Conservation (phyloP, 2,113 vertebrate species). For the Gracilinanus agilis region DNA sequence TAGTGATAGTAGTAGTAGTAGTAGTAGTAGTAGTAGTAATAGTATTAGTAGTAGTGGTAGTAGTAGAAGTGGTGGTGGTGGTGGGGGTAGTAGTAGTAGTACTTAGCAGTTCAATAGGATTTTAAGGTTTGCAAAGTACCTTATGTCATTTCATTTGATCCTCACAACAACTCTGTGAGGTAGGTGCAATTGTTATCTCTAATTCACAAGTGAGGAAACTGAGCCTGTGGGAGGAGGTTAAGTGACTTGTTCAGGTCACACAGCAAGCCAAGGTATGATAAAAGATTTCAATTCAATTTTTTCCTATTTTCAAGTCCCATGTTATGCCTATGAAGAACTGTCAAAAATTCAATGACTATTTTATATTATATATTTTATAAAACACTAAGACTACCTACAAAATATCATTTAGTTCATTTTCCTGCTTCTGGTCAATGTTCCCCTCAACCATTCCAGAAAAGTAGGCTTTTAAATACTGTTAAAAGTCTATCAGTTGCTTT, state of each 20-base stretch:
- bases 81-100: too few relatives aligned
- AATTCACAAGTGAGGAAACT: neutral
- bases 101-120: neutral
- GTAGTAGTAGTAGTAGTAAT: too few relatives aligned
- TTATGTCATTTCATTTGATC: neutral
- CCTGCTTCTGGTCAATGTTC: neutral
- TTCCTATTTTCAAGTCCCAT: neutral
- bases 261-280: neutral
- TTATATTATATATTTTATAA: neutral
- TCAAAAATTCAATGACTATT: neutral
- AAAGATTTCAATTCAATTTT: neutral
- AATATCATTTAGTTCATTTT: neutral
- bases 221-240: neutral
- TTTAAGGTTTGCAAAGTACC: neutral
- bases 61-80: too few relatives aligned
- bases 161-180: neutral
- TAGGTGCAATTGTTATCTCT: neutral
- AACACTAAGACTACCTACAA: neutral
- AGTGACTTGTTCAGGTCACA: neutral
- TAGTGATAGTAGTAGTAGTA: too few relatives aligned
- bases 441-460: neutral
- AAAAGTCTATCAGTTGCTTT: neutral
- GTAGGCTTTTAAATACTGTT: slow-evolving; percentile 1
- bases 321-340: neutral
- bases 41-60: too few relatives aligned